Evolutionary conservation across 1,140 invertebrate species (phyloP).

Genomic region (Ips nitidus): DNA sequence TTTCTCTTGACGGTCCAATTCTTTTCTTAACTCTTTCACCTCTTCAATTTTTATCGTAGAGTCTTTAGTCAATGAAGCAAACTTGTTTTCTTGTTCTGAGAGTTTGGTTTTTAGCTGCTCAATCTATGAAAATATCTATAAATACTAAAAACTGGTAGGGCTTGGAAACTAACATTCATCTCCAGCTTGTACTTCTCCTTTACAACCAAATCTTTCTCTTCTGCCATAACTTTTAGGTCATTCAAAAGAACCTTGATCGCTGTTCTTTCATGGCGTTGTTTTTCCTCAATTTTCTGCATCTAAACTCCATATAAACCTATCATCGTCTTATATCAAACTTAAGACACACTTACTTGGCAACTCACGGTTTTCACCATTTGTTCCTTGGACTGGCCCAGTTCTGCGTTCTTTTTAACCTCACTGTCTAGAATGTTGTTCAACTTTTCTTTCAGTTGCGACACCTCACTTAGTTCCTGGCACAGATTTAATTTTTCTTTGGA

Average conservation of each 20-base stretch:
- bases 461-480: conserved; percentile 46
- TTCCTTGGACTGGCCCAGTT: conserved; percentile 41
- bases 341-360: conserved; percentile 25
- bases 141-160: conserved; percentile 5
- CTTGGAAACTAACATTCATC: background rate
- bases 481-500: conserved; percentile 46
- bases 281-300: conserved; percentile 39
- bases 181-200: background rate
- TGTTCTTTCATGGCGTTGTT: conserved; percentile 40
- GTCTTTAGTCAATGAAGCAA: conserved; percentile 6
- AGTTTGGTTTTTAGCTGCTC: conserved; percentile 12
- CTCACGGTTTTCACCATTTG: conserved; percentile 33
- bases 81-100: conserved; percentile 10
- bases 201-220: conserved; percentile 36
- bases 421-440: conserved; percentile 41
- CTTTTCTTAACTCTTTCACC: conserved; percentile 26
- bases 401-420: conserved; percentile 43
- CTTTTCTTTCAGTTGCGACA: conserved; percentile 44
- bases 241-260: conserved; percentile 40
- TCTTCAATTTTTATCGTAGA: conserved; percentile 18
- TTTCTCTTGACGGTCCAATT: conserved; percentile 10
- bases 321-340: background rate
- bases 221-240: conserved; percentile 37
- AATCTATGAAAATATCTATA: conserved; percentile 12
- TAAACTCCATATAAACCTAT: conserved; percentile 10